These are phyloP conservation scores for Trichogramma pretiosum DNA, from an alignment of 1,140 invertebrate species.

Conservation along the genomic window DNA sequence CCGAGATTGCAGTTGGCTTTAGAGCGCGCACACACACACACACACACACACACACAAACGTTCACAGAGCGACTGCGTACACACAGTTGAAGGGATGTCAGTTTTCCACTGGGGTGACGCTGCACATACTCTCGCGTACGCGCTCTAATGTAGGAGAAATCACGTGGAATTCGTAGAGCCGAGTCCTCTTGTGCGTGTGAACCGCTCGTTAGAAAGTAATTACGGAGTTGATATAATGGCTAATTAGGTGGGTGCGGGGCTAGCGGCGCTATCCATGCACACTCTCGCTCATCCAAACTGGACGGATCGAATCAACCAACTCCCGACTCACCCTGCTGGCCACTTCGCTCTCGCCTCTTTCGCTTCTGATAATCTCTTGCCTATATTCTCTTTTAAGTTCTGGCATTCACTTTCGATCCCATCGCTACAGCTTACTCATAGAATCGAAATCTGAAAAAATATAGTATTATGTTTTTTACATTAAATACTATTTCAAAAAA, in stretches of 20 bases:
- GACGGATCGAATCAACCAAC: constrained; percentile 22
- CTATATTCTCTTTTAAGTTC: constrained; percentile 14
- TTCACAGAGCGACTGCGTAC: too few relatives aligned
- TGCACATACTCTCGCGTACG: constrained; percentile 5
- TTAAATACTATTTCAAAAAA: too few relatives aligned
- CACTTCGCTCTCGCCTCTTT: not conserved
- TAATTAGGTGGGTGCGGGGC: constrained; percentile 20
- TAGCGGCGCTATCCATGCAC: constrained; percentile 20
- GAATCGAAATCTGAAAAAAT: too few relatives aligned
- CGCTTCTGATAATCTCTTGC: not conserved
- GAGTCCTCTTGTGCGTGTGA: not conserved
- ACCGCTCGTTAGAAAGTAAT: constrained; percentile 22
- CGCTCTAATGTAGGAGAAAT: too few relatives aligned
- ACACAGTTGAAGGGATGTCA: constrained; percentile 4
- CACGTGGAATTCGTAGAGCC: not conserved
- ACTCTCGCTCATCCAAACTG: too few relatives aligned
- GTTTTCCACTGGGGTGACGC: constrained; percentile 4
- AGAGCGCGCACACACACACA: too few relatives aligned
- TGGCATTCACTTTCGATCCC: too few relatives aligned
- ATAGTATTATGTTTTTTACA: too few relatives aligned
- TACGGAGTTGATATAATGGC: constrained; percentile 20
- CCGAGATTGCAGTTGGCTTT: too few relatives aligned
- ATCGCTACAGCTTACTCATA: too few relatives aligned
- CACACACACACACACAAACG: too few relatives aligned
- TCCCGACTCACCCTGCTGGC: constrained; percentile 7